Percentiles rank a stretch among this genome's conserved stretches.
These are phyloP conservation scores for Ondatra zibethicus DNA, from an alignment of 2,113 vertebrate genomes.

Conservation along the genomic window DNA sequence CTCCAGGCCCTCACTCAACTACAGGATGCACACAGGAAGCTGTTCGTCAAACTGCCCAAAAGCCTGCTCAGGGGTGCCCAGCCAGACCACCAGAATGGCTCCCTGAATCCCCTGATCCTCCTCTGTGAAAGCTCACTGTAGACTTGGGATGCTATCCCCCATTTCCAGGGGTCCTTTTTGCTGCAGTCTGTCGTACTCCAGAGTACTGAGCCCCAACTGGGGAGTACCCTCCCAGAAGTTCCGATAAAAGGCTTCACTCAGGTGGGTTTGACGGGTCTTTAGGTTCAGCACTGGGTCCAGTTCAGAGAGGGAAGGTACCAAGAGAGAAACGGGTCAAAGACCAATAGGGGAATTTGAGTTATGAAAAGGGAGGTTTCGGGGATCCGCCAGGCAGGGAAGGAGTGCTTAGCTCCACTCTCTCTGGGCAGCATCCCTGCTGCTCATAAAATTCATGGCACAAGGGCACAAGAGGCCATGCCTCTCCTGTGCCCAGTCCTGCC, in stretches of 20 bases:
- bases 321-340: background rate
- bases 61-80: background rate
- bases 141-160: background rate
- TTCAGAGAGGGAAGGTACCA: background rate
- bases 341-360: background rate
- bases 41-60: background rate
- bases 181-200: background rate
- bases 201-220: background rate
- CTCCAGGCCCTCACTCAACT: background rate
- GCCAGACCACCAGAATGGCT: background rate
- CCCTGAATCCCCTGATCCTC: background rate
- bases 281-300: background rate
- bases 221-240: background rate
- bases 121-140: background rate
- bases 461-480: background rate
- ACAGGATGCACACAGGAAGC: too few species aligned
- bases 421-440: background rate
- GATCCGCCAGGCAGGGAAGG: background rate
- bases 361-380: background rate
- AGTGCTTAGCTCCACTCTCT: background rate
- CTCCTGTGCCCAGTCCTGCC: background rate
- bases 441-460: background rate
- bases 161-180: background rate
- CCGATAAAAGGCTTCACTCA: background rate
- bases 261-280: background rate